phyloP scores from a whole-genome alignment of 2,113 vertebrate genomes.

The Tupaia chinensis region DNA sequence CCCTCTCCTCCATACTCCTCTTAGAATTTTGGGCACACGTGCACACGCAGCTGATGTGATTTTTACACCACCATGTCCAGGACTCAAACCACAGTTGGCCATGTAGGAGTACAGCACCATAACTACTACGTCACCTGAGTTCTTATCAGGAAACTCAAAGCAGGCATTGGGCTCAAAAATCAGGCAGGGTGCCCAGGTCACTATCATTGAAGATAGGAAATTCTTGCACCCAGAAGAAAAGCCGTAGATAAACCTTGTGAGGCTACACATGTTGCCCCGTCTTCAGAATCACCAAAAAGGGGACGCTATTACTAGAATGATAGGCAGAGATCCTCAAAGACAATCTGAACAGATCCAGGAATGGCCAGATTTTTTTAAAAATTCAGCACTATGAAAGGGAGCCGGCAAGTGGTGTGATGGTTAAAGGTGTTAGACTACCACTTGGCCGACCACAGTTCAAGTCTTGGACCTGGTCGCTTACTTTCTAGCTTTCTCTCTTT shows the following conservation, averaged over 20 bases:
- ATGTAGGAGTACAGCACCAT: too few species aligned
- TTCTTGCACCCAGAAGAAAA: background rate
- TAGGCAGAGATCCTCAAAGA: background rate
- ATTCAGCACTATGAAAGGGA: background rate
- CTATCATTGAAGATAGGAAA: background rate
- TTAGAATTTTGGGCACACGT: too few species aligned
- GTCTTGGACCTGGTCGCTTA: too few species aligned
- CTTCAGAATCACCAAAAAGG: background rate
- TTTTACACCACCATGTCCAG: too few species aligned
- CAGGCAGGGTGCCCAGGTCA: background rate
- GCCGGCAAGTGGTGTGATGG: too few species aligned
- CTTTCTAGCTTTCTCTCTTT: too few species aligned
- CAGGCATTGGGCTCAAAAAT: background rate
- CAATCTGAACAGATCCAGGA: background rate
- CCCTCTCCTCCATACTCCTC: too few species aligned
- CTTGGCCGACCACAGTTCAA: too few species aligned
- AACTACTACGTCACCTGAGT: background rate
- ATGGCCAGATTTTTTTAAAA: slow-evolving; percentile 27
- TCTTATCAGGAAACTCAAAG: slow-evolving; percentile 4
- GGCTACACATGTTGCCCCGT: background rate
- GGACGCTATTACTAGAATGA: background rate
- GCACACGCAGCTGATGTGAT: too few species aligned
- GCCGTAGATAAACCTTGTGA: background rate
- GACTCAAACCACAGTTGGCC: too few species aligned
- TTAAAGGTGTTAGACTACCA: too few species aligned